Percentiles rank a stretch among this genome's conserved stretches.
Evolutionary conservation across 2,797 vertebrate species (phyloP).

Genomic region (Benthosema pterotum): DNA sequence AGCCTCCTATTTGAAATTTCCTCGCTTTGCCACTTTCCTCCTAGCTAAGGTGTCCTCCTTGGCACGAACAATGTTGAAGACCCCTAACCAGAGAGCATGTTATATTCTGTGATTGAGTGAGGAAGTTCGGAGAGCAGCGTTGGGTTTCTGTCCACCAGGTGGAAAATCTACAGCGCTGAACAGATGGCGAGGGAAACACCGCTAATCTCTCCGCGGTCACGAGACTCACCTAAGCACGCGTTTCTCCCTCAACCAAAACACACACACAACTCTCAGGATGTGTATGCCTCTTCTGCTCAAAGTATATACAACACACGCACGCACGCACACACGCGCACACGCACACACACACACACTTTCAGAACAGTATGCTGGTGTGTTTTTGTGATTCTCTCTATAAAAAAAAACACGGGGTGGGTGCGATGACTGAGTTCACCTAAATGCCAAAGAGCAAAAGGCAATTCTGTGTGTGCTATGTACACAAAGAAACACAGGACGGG

Average conservation of each 20-base stretch:
- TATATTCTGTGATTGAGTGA: no score
- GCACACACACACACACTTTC: no score
- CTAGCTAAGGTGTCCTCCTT: no score
- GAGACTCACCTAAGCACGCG: constrained; percentile 39
- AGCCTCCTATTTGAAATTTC: no score
- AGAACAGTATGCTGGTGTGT: background rate
- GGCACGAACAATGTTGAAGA: no score
- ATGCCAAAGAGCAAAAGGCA: background rate
- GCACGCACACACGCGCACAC: constrained; percentile 3
- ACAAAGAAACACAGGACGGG: constrained; percentile 26
- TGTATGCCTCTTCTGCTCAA: background rate
- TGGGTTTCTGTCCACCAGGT: constrained; percentile 2
- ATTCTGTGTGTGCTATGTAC: constrained; percentile 3
- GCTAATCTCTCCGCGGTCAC: constrained; percentile 59
- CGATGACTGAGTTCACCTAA: background rate
- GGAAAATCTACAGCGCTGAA: constrained; percentile 48
- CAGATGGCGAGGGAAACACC: constrained; percentile 60
- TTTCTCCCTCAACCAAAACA: constrained; percentile 1
- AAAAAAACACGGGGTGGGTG: background rate
- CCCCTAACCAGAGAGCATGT: no score
- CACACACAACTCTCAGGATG: constrained; percentile 1
- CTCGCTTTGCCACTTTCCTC: no score
- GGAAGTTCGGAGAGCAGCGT: no score
- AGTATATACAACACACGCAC: background rate
- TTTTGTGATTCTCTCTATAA: background rate